Evolutionary conservation across 2,113 vertebrate genomes (phyloP).

Genomic region (Perognathus longimembris): DNA sequence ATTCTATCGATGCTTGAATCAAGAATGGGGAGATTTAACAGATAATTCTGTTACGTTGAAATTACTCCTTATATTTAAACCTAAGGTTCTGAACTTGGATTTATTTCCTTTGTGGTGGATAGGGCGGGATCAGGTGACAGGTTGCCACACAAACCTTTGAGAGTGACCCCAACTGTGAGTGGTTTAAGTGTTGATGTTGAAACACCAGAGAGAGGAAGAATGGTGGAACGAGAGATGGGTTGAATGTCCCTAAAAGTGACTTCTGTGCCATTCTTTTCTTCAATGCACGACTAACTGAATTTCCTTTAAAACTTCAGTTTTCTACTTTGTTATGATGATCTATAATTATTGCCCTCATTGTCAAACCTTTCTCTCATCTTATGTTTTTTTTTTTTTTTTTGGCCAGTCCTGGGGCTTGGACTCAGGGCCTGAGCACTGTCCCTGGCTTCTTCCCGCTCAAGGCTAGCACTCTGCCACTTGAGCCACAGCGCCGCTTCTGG

Average conservation of each 20-base stretch:
- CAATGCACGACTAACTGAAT: neutral
- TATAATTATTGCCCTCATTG: neutral
- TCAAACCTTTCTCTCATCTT: neutral
- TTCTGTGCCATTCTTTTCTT: neutral
- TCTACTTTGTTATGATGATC: neutral
- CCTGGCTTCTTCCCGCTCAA: too few species aligned
- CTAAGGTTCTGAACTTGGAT: neutral
- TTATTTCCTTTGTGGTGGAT: neutral
- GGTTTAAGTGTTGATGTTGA: neutral
- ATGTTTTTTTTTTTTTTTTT: too few species aligned
- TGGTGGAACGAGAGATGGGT: too few species aligned
- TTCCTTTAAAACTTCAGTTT: neutral
- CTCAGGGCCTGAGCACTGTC: too few species aligned
- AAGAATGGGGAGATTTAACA: neutral
- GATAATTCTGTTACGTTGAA: neutral
- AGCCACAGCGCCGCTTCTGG: too few species aligned
- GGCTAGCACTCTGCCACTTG: too few species aligned
- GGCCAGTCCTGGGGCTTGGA: too few species aligned
- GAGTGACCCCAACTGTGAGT: neutral
- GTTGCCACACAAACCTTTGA: neutral
- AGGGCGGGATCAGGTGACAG: neutral
- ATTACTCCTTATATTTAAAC: neutral
- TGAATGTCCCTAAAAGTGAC: neutral
- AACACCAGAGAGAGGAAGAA: neutral
- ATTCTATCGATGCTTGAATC: neutral